These are phyloP conservation scores for Drosophila siamana DNA, from an alignment of 2,888 invertebrate species.

Conservation along the genomic window DNA sequence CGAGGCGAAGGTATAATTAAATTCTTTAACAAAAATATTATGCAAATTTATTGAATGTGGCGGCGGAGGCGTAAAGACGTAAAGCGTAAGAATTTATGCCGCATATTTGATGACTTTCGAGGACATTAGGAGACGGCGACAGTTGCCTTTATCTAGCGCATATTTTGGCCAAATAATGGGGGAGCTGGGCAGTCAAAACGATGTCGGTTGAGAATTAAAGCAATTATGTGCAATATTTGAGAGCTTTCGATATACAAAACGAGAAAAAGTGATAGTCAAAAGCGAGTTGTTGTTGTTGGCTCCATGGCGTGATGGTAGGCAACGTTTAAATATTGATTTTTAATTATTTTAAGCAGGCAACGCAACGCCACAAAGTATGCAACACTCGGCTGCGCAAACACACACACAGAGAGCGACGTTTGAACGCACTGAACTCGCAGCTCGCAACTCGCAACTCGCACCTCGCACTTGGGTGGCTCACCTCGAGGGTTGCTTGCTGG, in stretches of 20 bases:
- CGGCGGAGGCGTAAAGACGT: neutral
- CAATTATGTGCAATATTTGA: neutral
- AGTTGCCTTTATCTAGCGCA: slow-evolving; percentile 11
- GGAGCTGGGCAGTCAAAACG: slow-evolving; percentile 5
- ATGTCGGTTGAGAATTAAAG: neutral
- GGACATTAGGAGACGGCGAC: slow-evolving; percentile 13
- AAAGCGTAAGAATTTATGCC: slow-evolving; percentile 1
- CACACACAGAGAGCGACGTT: slow-evolving; percentile 30
- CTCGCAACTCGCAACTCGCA: too few relatives aligned
- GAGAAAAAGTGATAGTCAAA: too few relatives aligned
- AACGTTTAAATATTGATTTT: slow-evolving; percentile 78
- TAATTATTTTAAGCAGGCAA: slow-evolving; percentile 75
- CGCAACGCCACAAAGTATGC: slow-evolving; percentile 73
- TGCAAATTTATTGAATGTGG: slow-evolving; percentile 61
- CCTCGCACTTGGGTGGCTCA: slow-evolving; percentile 47
- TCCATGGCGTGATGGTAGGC: slow-evolving; percentile 41
- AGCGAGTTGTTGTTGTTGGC: neutral
- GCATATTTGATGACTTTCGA: slow-evolving; percentile 12
- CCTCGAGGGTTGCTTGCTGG: slow-evolving; percentile 66
- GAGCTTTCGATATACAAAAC: too few relatives aligned
- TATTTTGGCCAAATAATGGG: slow-evolving; percentile 11
- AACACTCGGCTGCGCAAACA: too few relatives aligned
- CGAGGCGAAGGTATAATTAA: slow-evolving; percentile 65
- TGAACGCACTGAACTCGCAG: too few relatives aligned
- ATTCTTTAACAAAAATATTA: slow-evolving; percentile 65